phyloP scores from a whole-genome alignment of 2,797 vertebrate genomes.

The Anas bernieri region DNA sequence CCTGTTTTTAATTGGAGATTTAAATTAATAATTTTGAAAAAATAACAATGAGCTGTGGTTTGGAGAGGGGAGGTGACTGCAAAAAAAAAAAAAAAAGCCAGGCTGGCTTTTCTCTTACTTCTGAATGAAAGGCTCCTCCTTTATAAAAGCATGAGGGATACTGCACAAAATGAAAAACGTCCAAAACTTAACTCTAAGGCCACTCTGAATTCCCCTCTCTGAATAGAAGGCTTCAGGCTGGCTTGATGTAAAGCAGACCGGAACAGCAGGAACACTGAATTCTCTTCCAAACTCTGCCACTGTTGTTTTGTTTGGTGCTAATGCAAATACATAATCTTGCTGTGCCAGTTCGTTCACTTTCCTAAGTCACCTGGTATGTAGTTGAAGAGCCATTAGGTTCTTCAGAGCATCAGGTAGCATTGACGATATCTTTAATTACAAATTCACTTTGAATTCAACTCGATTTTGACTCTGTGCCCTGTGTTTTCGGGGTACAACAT shows the following conservation, averaged over 20 bases:
- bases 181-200: neutral
- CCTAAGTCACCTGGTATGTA: neutral
- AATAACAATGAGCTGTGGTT: neutral
- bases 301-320: neutral
- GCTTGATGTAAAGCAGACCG: neutral
- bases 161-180: neutral
- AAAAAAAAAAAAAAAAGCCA: neutral
- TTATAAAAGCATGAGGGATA: neutral
- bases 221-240: neutral
- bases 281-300: neutral
- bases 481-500: neutral
- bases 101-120: neutral
- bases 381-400: neutral
- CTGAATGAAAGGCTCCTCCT: neutral
- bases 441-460: neutral
- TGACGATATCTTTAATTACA: neutral
- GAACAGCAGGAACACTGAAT: neutral
- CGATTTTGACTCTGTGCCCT: neutral
- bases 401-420: neutral
- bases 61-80: neutral
- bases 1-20: constrained; percentile 14
- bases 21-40: neutral
- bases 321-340: neutral
- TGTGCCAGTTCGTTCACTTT: neutral
- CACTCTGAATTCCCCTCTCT: neutral